Conservation (phyloP, 2,113 vertebrate genomes). For the Pampusana beccarii region DNA sequence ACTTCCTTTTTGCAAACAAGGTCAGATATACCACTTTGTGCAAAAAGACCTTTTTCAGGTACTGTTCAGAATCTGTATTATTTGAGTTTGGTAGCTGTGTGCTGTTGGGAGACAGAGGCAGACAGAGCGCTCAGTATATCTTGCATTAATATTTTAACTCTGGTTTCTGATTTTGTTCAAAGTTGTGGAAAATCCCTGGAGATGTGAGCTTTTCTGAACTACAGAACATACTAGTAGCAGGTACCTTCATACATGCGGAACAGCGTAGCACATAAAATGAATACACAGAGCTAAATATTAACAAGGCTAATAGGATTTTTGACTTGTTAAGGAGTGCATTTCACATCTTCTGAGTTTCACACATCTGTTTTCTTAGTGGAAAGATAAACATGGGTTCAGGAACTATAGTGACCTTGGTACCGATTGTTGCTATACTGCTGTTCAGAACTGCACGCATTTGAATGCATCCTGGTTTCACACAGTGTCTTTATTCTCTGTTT, state of each 20-base stretch:
- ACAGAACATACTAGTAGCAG: not conserved
- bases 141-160: not conserved
- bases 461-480: not conserved
- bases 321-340: not conserved
- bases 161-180: not conserved
- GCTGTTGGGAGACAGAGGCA: not conserved
- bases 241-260: not conserved
- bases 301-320: not conserved
- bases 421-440: not conserved
- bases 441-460: not conserved
- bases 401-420: not conserved
- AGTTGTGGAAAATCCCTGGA: not conserved
- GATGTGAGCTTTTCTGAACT: not conserved
- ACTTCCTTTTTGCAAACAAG: not conserved
- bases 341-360: not conserved
- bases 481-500: not conserved
- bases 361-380: not conserved
- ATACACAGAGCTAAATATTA: slow-evolving; percentile 36
- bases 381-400: not conserved
- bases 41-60: not conserved
- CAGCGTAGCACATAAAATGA: not conserved
- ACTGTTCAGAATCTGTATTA: not conserved
- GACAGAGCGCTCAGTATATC: not conserved
- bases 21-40: not conserved
- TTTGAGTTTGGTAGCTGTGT: not conserved